Evolutionary conservation across 2,888 invertebrate genomes (phyloP).

Genomic region (Lypha dubia): DNA sequence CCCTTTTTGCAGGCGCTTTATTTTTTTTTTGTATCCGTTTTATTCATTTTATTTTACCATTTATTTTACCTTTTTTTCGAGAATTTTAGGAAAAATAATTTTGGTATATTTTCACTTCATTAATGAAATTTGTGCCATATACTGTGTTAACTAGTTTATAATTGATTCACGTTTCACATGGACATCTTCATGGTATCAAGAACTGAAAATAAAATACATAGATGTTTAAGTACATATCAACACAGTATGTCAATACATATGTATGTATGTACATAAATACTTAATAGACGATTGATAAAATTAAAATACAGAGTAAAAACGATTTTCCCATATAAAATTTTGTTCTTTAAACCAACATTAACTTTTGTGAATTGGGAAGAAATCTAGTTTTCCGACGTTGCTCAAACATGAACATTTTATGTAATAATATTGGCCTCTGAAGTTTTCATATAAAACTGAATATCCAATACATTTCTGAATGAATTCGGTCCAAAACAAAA

Average conservation of each 20-base stretch:
- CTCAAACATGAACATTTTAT: too few relatives aligned
- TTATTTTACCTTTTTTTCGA: conserved; percentile 45
- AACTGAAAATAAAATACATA: conserved; percentile 22
- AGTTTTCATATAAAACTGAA: too few relatives aligned
- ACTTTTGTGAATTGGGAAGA: too few relatives aligned
- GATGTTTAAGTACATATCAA: background rate
- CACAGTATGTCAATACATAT: background rate
- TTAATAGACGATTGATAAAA: too few relatives aligned
- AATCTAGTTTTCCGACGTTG: too few relatives aligned
- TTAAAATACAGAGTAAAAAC: too few relatives aligned
- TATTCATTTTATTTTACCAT: conserved; percentile 39
- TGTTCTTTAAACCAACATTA: too few relatives aligned
- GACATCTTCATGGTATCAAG: background rate
- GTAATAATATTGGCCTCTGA: too few relatives aligned
- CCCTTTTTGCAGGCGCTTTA: conserved; percentile 1
- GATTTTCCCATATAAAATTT: too few relatives aligned
- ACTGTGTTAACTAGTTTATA: background rate
- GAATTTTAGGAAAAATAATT: background rate
- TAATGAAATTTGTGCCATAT: conserved; percentile 12
- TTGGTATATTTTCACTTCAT: background rate
- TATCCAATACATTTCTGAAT: too few relatives aligned
- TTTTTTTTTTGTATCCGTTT: background rate
- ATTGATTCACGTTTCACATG: background rate
- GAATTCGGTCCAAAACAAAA: too few relatives aligned
- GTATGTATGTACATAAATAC: too few relatives aligned